These are phyloP conservation scores for Engystomops pustulosus DNA, from an alignment of 2,113 vertebrate genomes.

Conservation along the genomic window DNA sequence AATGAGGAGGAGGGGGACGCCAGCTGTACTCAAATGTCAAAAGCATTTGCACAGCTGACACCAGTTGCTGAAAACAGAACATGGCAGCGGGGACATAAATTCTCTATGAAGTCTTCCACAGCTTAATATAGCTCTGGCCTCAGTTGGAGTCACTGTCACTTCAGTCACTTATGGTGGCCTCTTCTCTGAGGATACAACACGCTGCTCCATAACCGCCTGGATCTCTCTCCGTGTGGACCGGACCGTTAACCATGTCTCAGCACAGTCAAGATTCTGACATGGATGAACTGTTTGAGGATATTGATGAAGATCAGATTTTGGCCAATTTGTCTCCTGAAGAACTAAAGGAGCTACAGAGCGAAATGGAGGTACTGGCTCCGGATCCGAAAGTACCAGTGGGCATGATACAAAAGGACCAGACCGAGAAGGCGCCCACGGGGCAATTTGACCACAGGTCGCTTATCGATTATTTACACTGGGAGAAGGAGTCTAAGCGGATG, in stretches of 20 bases:
- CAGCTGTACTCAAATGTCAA: constrained; percentile 90
- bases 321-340: constrained; percentile 92
- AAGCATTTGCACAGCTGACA: constrained; percentile 83
- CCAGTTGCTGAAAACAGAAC: constrained; percentile 76
- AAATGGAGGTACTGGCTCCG: constrained; percentile 94
- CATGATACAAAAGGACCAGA: constrained; percentile 94
- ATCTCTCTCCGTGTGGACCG: background rate
- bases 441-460: constrained; percentile 90
- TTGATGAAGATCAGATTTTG: constrained; percentile 93
- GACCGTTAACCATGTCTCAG: constrained; percentile 68
- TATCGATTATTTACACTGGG: constrained; percentile 92
- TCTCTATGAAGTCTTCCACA: constrained; percentile 77
- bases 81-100: constrained; percentile 78
- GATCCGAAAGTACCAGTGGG: constrained; percentile 88
- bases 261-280: constrained; percentile 68
- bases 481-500: constrained; percentile 91
- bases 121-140: constrained; percentile 87
- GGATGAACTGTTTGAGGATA: constrained; percentile 71
- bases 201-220: background rate
- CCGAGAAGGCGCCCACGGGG: constrained; percentile 87
- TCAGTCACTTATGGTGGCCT: constrained; percentile 55
- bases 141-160: constrained; percentile 59
- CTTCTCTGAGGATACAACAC: background rate
- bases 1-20: constrained; percentile 36
- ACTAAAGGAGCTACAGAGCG: constrained; percentile 87